Evolutionary conservation across 2,888 invertebrate species (phyloP).

Genomic region (Portevinia maculata): DNA sequence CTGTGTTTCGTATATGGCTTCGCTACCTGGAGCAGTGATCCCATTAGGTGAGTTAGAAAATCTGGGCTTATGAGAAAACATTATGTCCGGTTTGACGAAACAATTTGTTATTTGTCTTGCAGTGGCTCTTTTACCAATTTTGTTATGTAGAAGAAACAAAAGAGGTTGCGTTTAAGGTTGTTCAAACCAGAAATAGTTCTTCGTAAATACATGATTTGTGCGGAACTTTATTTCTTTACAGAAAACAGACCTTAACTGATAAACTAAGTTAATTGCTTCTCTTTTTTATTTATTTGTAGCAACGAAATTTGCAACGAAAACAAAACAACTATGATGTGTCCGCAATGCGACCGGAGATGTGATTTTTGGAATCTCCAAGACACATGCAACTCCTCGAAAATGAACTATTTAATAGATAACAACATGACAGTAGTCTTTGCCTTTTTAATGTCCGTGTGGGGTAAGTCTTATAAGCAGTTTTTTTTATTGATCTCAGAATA

Average conservation of each 20-base stretch:
- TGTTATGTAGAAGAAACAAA: no score
- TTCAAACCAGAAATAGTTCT: no score
- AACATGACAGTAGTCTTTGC: slow-evolving; percentile 90
- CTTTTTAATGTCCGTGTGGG: slow-evolving; percentile 92
- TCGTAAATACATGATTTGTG: no score
- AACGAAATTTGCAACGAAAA: slow-evolving; percentile 85
- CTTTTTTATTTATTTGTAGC: slow-evolving; percentile 77
- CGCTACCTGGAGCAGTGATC: slow-evolving; percentile 83
- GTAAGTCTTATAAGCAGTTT: slow-evolving; percentile 77
- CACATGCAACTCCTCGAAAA: slow-evolving; percentile 88
- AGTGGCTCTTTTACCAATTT: no score
- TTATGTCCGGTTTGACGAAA: no score
- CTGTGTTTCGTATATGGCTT: slow-evolving; percentile 87
- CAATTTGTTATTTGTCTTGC: no score
- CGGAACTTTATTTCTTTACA: no score
- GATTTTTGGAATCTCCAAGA: slow-evolving; percentile 89
- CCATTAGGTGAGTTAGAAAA: slow-evolving; percentile 79
- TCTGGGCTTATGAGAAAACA: no score
- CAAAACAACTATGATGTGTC: slow-evolving; percentile 89
- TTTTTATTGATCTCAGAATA: background rate
- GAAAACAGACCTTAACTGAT: background rate
- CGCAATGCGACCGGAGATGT: slow-evolving; percentile 90
- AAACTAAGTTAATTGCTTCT: background rate
- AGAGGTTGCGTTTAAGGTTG: no score
- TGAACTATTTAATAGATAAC: slow-evolving; percentile 93